Percentiles rank a stretch among this genome's conserved stretches.
Conservation (phyloP, 2,888 invertebrate species). For the Drosophila niveifrons region DNA sequence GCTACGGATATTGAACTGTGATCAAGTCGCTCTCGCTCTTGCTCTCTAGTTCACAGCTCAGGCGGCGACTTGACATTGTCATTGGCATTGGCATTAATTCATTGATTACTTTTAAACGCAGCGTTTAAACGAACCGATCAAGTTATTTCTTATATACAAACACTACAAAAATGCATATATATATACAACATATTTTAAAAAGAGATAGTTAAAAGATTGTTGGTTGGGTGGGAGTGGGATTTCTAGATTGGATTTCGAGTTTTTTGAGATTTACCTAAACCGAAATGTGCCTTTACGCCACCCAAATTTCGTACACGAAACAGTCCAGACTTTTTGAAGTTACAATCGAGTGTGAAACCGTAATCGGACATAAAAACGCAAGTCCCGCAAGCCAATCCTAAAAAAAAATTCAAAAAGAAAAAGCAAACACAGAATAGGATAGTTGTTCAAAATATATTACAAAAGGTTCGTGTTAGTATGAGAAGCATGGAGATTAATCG, state of each 20-base stretch:
- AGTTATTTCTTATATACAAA: conserved; percentile 33
- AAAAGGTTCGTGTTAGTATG: conserved; percentile 52
- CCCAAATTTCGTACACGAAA: conserved; percentile 96
- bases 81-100: conserved; percentile 83
- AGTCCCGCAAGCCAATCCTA: conserved; percentile 90
- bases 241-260: background rate
- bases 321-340: conserved; percentile 95
- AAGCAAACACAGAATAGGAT: conserved; percentile 84
- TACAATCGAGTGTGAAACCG: conserved; percentile 95
- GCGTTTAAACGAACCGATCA: conserved; percentile 48
- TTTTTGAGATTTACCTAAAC: conserved; percentile 90
- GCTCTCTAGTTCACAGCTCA: conserved; percentile 37
- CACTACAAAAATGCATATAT: conserved; percentile 31
- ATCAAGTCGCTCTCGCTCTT: conserved; percentile 10
- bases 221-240: background rate
- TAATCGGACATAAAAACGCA: conserved; percentile 96
- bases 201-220: conserved; percentile 1
- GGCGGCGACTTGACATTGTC: conserved; percentile 45
- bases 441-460: conserved; percentile 68
- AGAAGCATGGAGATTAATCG: conserved; percentile 30
- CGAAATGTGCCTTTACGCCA: conserved; percentile 95
- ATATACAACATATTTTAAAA: background rate
- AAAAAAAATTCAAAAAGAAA: conserved; percentile 82
- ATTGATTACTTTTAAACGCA: conserved; percentile 69
- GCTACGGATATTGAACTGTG: conserved; percentile 61